A percentile compares a stretch with the other conserved stretches of the same genome.
These are phyloP conservation scores for Hemitrygon akajei DNA, from an alignment of 2,797 vertebrate species.

Conservation along the genomic window DNA sequence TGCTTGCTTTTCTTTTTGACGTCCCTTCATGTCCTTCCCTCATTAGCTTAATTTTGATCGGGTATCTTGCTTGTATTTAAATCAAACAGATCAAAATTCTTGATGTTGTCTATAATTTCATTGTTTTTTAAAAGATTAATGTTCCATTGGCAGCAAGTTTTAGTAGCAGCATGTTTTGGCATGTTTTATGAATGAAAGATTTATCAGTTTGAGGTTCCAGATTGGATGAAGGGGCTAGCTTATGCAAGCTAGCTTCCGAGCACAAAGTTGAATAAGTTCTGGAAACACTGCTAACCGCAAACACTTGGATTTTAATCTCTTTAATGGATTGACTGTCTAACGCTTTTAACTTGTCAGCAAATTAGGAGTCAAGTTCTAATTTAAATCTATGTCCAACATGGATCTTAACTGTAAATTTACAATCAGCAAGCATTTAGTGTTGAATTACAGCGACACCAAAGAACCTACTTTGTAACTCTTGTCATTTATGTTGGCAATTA, in stretches of 20 bases:
- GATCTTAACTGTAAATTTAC: slow-evolving; percentile 3
- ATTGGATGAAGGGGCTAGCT: neutral
- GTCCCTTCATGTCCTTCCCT: too few relatives aligned
- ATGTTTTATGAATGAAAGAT: neutral
- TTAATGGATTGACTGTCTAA: neutral
- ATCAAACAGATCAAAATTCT: neutral
- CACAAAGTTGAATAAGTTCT: neutral
- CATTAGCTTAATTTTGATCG: neutral
- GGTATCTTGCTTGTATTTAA: neutral
- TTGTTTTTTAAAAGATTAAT: neutral
- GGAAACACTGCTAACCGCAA: neutral
- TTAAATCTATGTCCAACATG: neutral
- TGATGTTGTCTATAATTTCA: neutral
- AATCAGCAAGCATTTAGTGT: neutral
- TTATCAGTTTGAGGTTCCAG: too few relatives aligned
- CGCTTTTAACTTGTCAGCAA: neutral
- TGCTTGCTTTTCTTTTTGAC: too few relatives aligned
- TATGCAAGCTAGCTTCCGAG: neutral
- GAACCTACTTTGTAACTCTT: neutral
- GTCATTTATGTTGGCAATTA: neutral
- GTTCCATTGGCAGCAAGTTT: neutral
- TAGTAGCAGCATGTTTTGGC: neutral
- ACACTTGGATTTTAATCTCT: neutral
- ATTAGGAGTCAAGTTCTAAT: neutral
- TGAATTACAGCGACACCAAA: neutral